These are phyloP conservation scores for Heterochromis multidens DNA, from an alignment of 2,113 vertebrate species.

Conservation along the genomic window DNA sequence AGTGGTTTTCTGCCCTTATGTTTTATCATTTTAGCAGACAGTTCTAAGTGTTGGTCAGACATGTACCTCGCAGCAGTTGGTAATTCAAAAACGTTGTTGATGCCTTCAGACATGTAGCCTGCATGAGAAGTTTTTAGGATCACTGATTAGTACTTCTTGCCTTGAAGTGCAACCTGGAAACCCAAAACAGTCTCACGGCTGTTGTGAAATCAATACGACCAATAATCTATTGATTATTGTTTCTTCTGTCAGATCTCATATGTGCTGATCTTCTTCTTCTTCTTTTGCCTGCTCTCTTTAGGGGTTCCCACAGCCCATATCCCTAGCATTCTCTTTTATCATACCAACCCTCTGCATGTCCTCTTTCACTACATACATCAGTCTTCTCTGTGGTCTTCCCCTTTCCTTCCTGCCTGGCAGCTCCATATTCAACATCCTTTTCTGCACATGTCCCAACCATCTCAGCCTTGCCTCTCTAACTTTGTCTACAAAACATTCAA, in stretches of 20 bases:
- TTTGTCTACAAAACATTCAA: not conserved
- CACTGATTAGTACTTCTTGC: too few species aligned
- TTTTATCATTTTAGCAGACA: not conserved
- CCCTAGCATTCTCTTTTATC: not conserved
- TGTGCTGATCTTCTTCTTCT: fast-evolving
- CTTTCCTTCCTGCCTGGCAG: not conserved
- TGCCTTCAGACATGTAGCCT: not conserved
- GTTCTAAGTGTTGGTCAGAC: not conserved
- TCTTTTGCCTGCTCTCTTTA: fast-evolving
- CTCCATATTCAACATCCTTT: not conserved
- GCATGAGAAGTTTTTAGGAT: not conserved
- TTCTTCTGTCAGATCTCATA: not conserved
- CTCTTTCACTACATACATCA: not conserved
- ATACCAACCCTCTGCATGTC: not conserved
- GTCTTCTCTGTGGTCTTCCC: not conserved
- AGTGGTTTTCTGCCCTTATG: not conserved
- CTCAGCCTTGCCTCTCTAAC: not conserved
- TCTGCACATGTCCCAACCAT: not conserved
- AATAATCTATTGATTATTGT: not conserved
- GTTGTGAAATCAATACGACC: not conserved
- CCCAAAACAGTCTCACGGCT: not conserved
- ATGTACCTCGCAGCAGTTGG: not conserved
- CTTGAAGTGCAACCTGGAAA: not conserved
- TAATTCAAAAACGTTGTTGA: not conserved
- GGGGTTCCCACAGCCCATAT: not conserved